Evolutionary conservation across 2,797 vertebrate genomes (phyloP), one percentile per base, ranked within the genome.

Genomic region (Pampus argenteus): DNA sequence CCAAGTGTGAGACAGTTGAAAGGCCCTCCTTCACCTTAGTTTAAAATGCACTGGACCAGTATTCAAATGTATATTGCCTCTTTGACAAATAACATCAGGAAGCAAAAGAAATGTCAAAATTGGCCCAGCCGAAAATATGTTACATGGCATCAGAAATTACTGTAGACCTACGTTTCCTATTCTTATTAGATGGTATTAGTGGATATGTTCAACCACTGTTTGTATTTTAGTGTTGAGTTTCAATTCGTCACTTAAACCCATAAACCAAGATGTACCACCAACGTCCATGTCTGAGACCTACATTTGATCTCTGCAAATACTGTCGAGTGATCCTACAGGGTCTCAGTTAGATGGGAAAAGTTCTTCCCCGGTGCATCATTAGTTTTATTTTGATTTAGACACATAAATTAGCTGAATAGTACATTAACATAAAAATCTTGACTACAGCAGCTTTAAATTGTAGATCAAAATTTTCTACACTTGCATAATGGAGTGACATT

Each of bases 401-500:
- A 51, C 59, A 71, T 79, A 22, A 81, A 72, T 71, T 70, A 42
- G 47, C 56, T 28, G 47, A 76, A 82, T 20, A 79, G 70, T 51
- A 57, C 60, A 81, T 82, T 54, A 76, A 67, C 66, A 69, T 63
- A 74, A 64, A 71, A 76, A 72, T 67, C 26, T 44, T 51, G 67
- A 82, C 62, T 40, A 66, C 48, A 57, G 52, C 44, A 76, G 44
- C 58, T 86, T 88, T 81, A 84, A 84, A 83, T 40, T 54, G 36
- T 61, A 61, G 52, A 82, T 84, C 75, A 82, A 74, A 84, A 71
- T 56, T 58, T 81, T 83, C 71, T 79, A 78, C 70, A 77, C 78
- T 61, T 70, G 50, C 42, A 78, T 88, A 86, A 89, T 86, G 74
- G 80, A 81, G 77, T 85, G 85, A 61, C 82, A 79, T 83, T 66